Conservation (phyloP, 1,140 invertebrate genomes). For the Episyrphus balteatus region DNA sequence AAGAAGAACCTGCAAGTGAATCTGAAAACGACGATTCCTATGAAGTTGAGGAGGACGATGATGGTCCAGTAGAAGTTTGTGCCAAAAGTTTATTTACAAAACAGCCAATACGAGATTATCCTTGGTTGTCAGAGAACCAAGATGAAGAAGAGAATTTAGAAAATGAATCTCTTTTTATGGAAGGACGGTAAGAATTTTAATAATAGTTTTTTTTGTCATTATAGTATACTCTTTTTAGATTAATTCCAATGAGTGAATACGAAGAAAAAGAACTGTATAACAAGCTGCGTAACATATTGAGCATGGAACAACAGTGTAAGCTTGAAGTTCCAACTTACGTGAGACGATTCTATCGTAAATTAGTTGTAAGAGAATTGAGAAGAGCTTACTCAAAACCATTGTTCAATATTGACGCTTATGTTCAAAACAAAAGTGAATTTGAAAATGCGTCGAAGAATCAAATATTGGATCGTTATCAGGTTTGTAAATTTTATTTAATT, state of each 20-base stretch:
- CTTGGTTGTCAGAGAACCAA: conserved; percentile 16
- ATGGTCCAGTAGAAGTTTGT: not conserved
- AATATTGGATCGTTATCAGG: conserved; percentile 39
- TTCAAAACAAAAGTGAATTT: conserved; percentile 11
- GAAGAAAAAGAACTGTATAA: conserved; percentile 47
- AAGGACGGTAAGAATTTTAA: not conserved
- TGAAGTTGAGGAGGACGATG: conserved; percentile 1
- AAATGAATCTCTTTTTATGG: conserved; percentile 1
- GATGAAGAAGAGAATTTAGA: conserved; percentile 1
- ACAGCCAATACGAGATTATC: conserved; percentile 21
- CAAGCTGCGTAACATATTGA: conserved; percentile 26
- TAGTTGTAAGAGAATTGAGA: conserved; percentile 49
- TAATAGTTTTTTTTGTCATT: not conserved
- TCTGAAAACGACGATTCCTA: conserved; percentile 10
- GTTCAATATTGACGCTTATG: conserved; percentile 44
- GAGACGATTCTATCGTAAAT: conserved; percentile 45
- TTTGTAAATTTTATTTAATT: not conserved
- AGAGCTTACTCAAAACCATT: conserved; percentile 44
- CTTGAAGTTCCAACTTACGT: conserved; percentile 31
- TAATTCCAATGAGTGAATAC: conserved; percentile 42
- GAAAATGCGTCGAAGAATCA: conserved; percentile 14
- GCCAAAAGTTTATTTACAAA: conserved; percentile 23
- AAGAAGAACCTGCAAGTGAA: not conserved
- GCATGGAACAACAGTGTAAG: conserved; percentile 12
- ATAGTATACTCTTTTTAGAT: conserved; percentile 16